These are phyloP conservation scores for Eudemis profundana DNA, from an alignment of 2,888 invertebrate genomes.

Conservation along the genomic window DNA sequence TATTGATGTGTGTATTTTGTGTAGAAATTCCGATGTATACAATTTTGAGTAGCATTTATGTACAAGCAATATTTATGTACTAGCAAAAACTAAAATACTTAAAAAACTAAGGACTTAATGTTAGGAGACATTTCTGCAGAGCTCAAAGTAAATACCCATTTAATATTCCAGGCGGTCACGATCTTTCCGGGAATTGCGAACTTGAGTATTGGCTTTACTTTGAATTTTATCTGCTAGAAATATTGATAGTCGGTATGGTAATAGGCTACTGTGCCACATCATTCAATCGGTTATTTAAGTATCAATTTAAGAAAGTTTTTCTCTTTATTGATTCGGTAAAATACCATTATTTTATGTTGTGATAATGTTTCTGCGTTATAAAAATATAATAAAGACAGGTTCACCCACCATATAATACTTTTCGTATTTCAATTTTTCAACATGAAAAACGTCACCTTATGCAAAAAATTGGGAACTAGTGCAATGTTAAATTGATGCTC, in stretches of 20 bases:
- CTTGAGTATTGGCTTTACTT: slow-evolving; percentile 19
- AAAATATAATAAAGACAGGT: too few species aligned
- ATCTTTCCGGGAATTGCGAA: slow-evolving; percentile 1
- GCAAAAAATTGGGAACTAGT: neutral
- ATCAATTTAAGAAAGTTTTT: neutral
- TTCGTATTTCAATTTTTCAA: too few species aligned
- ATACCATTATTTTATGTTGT: too few species aligned
- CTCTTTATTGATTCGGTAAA: too few species aligned
- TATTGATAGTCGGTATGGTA: neutral
- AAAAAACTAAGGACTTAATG: neutral
- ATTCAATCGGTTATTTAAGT: neutral
- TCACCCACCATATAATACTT: too few species aligned
- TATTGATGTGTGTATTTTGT: too few species aligned
- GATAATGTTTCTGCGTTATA: too few species aligned
- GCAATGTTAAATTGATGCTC: slow-evolving; percentile 1
- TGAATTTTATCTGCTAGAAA: slow-evolving; percentile 39
- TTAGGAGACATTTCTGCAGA: slow-evolving; percentile 4
- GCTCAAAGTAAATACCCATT: slow-evolving; percentile 15
- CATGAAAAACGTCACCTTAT: too few species aligned
- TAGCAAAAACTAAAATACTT: neutral
- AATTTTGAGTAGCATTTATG: too few species aligned
- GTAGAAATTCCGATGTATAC: too few species aligned
- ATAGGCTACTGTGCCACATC: neutral
- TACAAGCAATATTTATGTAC: neutral
- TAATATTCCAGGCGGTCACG: slow-evolving; percentile 22